Evolutionary conservation across 2,113 vertebrate genomes (phyloP).

Genomic region (Pelvicachromis taeniatus): DNA sequence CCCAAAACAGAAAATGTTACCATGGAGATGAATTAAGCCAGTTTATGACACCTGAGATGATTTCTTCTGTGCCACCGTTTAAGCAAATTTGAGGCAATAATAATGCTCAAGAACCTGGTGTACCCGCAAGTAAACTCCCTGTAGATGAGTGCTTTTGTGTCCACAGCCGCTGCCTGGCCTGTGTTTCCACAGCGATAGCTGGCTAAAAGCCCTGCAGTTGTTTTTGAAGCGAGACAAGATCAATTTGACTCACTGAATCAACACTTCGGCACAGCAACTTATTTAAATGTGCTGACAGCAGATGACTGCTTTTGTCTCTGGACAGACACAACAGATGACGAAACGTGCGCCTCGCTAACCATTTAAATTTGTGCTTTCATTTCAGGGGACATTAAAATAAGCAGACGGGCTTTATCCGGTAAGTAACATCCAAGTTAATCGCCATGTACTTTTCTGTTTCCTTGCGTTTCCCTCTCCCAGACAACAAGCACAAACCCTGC

Average conservation of each 20-base stretch:
- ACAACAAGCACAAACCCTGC: neutral
- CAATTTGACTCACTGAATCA: slow-evolving; percentile 11
- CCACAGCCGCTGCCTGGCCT: neutral
- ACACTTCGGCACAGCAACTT: neutral
- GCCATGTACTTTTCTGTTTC: neutral
- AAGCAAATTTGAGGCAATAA: neutral
- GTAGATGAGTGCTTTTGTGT: slow-evolving; percentile 36
- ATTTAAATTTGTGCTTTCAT: slow-evolving; percentile 4
- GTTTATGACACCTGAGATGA: slow-evolving; percentile 9
- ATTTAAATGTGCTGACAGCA: neutral
- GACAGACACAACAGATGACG: neutral
- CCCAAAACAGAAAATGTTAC: neutral
- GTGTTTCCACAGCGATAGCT: neutral
- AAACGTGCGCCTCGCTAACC: neutral
- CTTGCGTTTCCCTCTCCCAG: neutral
- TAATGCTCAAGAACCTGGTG: slow-evolving; percentile 1
- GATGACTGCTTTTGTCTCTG: neutral
- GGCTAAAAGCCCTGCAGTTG: neutral
- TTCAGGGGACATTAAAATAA: slow-evolving; percentile 67
- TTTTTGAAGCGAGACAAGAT: neutral
- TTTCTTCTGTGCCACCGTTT: neutral
- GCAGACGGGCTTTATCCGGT: slow-evolving; percentile 55
- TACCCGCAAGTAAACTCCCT: slow-evolving; percentile 22
- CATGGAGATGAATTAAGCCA: neutral
- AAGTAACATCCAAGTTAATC: slow-evolving; percentile 36